phyloP scores from a whole-genome alignment of 2,113 vertebrate genomes.

The Oncorhynchus masou region DNA sequence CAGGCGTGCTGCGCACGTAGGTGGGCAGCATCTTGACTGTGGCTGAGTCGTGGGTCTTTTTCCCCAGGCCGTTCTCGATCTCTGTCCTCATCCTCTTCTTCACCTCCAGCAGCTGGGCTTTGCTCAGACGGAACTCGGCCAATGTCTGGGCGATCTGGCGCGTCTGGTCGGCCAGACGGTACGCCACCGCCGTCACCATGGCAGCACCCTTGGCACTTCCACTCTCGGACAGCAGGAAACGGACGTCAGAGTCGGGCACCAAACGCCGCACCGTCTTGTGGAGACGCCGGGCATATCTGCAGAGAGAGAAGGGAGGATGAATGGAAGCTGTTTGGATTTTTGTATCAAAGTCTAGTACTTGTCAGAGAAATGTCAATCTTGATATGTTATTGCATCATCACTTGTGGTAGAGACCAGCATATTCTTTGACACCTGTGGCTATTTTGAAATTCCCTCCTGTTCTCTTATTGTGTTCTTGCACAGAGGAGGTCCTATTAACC shows the following conservation, averaged over 20 bases:
- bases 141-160: constrained; percentile 89
- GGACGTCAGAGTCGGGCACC: constrained; percentile 90
- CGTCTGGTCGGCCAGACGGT: constrained; percentile 86
- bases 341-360: no score
- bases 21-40: constrained; percentile 96
- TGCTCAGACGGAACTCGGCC: constrained; percentile 85
- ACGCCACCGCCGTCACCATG: constrained; percentile 94
- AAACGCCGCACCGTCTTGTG: constrained; percentile 93
- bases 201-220: constrained; percentile 94
- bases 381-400: not conserved
- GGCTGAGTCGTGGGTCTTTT: constrained; percentile 78
- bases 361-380: not conserved
- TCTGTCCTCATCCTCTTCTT: constrained; percentile 89
- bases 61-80: constrained; percentile 86
- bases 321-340: no score
- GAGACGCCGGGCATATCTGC: constrained; percentile 89
- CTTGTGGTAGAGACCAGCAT: not conserved
- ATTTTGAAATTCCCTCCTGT: no score
- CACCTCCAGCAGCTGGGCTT: constrained; percentile 87
- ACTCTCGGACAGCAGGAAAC: constrained; percentile 95
- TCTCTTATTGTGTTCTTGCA: no score
- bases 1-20: constrained; percentile 88
- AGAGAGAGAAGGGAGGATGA: not conserved
- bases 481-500: no score
- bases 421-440: no score